Conservation (phyloP, 2,113 vertebrate genomes). For the Ameiurus melas region DNA sequence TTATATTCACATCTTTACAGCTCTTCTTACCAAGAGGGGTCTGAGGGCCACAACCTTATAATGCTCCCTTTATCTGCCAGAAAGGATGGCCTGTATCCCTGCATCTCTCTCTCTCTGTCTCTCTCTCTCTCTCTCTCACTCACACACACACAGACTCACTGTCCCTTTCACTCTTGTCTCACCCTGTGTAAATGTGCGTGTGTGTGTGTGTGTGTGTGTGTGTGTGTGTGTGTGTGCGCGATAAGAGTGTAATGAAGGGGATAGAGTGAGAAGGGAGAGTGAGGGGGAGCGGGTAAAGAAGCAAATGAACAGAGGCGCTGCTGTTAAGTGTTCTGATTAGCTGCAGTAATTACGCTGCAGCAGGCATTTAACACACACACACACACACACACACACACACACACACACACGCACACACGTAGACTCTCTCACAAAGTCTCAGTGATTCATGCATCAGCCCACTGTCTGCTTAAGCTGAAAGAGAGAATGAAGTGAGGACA, state of each 20-base stretch:
- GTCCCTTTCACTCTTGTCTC: constrained; percentile 61
- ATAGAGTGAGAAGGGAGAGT: not conserved
- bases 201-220: constrained; percentile 62
- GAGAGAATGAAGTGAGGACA: not conserved
- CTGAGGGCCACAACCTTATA: constrained; percentile 62
- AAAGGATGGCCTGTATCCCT: constrained; percentile 55
- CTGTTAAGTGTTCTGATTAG: constrained; percentile 79
- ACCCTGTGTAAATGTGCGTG: constrained; percentile 49
- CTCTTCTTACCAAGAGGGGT: constrained; percentile 59
- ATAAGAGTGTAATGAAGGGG: constrained; percentile 44
- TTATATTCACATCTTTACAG: constrained; percentile 46
- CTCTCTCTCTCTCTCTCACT: constrained; percentile 22
- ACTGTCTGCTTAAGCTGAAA: constrained; percentile 16
- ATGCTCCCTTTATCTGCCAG: constrained; percentile 71
- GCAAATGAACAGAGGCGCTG: constrained; percentile 72
- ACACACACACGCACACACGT: constrained; percentile 51
- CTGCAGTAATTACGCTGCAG: constrained; percentile 75
- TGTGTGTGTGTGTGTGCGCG: constrained; percentile 59
- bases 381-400: constrained; percentile 53
- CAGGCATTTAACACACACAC: constrained; percentile 53
- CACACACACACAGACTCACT: constrained; percentile 6
- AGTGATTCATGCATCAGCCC: constrained; percentile 22
- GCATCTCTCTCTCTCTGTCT: not conserved
- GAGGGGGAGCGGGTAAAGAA: constrained; percentile 49
- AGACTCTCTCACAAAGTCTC: constrained; percentile 9